Base-by-base conservation (phyloP, 2,797 vertebrate genomes). In the Anas bahamensis region DNA sequence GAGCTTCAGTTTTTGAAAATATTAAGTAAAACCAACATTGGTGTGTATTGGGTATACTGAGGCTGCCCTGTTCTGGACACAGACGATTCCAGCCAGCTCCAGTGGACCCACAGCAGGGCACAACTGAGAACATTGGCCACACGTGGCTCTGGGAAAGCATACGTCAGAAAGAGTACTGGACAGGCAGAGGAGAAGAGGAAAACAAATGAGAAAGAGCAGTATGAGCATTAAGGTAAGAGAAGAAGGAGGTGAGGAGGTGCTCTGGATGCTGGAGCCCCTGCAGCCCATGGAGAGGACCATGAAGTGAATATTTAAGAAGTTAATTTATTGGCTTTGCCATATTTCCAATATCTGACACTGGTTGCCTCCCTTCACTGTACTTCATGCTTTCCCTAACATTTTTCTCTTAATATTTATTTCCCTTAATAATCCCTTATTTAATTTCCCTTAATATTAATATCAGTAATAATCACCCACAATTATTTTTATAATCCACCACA, bases 1-100 rank as follows among this genome's bases (percentile, higher is more conserved):
- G 56, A 56, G 24, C 8, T 74, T 70, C 60, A 82, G 24, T 41
- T 59, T 28, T 10, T 44, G 39, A 48, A 65, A 81, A 60, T 11
- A 17, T 13, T 11, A 41, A 52, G 52, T 59, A 63, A 82, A 93
- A 90, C 4, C 24, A 26, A 4, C 16, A 22, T 6, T 28, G 29
- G 14, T 6, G 9, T 19, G 10, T 4, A 15, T 2, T 5, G 0
- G 23, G 3, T 60, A 26, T 31, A 57, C 39, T 31, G 18, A 28
- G 53, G 11, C 29, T 77, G 37, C 3, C 13, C 33, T 21, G 22
- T 18, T 5, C 21, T 0, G 0, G 35, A 22, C 14, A 26, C 16
- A 79, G 64, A 16, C 19, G 23, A 13, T 56, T 72, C 24, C 22
- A 35, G 6, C 11, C 26, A 15, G 0, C 4, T 52, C 46, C 29